phyloP scores from a whole-genome alignment of 2,888 invertebrate genomes.

The Drosophila percnosoma region DNA sequence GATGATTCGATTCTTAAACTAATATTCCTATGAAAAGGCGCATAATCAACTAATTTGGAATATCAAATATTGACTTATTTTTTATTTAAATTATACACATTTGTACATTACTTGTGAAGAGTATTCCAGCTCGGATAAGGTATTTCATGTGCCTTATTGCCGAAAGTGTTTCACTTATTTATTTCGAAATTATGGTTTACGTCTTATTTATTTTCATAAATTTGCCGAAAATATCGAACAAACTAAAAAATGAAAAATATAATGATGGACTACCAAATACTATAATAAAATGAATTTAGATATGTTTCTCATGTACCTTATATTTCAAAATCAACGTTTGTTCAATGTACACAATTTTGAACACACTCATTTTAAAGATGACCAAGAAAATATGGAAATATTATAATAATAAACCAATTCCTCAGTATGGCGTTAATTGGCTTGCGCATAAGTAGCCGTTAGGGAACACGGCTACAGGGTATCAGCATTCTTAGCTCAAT shows the following conservation, averaged over 20 bases:
- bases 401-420: not conserved
- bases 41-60: not conserved
- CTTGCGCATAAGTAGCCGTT: not conserved
- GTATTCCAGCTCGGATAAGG: not conserved
- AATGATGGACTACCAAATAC: not conserved
- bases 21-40: not conserved
- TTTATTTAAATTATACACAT: not conserved
- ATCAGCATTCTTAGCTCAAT: slow-evolving; percentile 17
- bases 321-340: not conserved
- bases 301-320: not conserved
- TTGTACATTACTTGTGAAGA: not conserved
- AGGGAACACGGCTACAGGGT: slow-evolving; percentile 2
- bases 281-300: not conserved
- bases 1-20: not conserved
- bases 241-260: not conserved
- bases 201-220: slow-evolving; percentile 1
- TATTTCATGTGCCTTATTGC: not conserved
- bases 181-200: slow-evolving; percentile 5
- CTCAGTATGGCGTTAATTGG: accelerated
- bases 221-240: not conserved
- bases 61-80: not conserved
- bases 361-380: not conserved
- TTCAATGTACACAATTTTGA: not conserved
- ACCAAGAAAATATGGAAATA: not conserved
- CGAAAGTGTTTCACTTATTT: not conserved